Percentiles rank a stretch among this genome's conserved stretches.
These are phyloP conservation scores for Trichomalopsis sarcophagae DNA, from an alignment of 1,140 invertebrate genomes.

Conservation along the genomic window DNA sequence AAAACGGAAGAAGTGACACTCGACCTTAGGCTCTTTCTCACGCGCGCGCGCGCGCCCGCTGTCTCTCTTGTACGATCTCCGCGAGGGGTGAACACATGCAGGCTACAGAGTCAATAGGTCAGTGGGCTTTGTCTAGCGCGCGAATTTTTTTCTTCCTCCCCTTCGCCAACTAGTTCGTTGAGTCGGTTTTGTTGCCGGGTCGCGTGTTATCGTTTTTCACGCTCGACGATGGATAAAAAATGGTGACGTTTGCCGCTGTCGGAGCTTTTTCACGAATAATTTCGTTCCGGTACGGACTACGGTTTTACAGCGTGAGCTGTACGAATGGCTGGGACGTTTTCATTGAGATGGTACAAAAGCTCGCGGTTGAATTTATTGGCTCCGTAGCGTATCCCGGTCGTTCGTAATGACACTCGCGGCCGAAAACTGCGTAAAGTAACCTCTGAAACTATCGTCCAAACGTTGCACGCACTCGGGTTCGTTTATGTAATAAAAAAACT, in stretches of 20 bases:
- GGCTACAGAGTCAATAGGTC: slow-evolving; percentile 73
- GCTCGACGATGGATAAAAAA: no score
- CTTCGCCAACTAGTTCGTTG: neutral
- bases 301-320: neutral
- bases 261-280: no score
- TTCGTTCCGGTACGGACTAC: neutral
- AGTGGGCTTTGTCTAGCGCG: slow-evolving; percentile 70
- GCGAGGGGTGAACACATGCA: slow-evolving; percentile 41
- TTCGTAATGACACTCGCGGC: no score
- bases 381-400: neutral
- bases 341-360: neutral
- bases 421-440: no score
- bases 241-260: no score
- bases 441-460: no score
- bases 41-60: neutral
- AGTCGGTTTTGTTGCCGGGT: neutral
- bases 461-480: no score
- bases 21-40: neutral
- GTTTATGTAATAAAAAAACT: no score
- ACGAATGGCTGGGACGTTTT: neutral
- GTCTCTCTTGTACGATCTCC: neutral
- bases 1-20: slow-evolving; percentile 1
- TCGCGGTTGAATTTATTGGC: neutral
- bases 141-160: slow-evolving; percentile 33
- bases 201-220: neutral